These are phyloP conservation scores for Drosophila pandora DNA, from an alignment of 1,140 invertebrate species.

Conservation along the genomic window DNA sequence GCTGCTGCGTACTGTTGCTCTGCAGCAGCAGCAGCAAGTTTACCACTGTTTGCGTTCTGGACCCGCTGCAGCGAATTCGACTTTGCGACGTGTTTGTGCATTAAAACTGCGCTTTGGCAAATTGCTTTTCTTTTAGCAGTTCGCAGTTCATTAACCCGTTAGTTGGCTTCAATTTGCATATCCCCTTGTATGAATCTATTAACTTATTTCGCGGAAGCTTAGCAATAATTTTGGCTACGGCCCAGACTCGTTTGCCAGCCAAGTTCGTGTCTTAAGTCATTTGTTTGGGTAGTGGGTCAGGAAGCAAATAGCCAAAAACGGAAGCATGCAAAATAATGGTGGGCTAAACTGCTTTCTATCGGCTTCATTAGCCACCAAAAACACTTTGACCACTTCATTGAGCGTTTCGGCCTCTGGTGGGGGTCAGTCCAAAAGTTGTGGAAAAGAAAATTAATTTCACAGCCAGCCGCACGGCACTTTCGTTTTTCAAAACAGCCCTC, in stretches of 20 bases:
- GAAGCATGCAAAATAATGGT: conserved; percentile 48
- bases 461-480: conserved; percentile 48
- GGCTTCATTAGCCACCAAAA: conserved; percentile 39
- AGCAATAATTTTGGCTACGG: conserved; percentile 1
- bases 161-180: conserved; percentile 48
- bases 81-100: conserved; percentile 61
- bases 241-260: conserved; percentile 31
- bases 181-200: conserved; percentile 42
- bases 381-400: conserved; percentile 32
- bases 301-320: conserved; percentile 56
- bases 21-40: conserved; percentile 10
- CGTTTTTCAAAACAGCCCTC: conserved; percentile 58
- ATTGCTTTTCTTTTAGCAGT: conserved; percentile 65
- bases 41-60: conserved; percentile 40
- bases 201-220: conserved; percentile 56
- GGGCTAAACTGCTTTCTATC: conserved; percentile 32
- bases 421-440: conserved; percentile 34
- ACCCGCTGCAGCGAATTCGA: conserved; percentile 41
- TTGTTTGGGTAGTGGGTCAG: conserved; percentile 63
- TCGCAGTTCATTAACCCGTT: conserved; percentile 65
- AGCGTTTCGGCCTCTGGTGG: conserved; percentile 4
- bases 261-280: conserved; percentile 76
- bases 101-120: conserved; percentile 53
- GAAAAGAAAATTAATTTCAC: conserved; percentile 63
- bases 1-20: not conserved